phyloP scores from a whole-genome alignment of 2,797 vertebrate genomes.

The Leptoclinus maculatus region DNA sequence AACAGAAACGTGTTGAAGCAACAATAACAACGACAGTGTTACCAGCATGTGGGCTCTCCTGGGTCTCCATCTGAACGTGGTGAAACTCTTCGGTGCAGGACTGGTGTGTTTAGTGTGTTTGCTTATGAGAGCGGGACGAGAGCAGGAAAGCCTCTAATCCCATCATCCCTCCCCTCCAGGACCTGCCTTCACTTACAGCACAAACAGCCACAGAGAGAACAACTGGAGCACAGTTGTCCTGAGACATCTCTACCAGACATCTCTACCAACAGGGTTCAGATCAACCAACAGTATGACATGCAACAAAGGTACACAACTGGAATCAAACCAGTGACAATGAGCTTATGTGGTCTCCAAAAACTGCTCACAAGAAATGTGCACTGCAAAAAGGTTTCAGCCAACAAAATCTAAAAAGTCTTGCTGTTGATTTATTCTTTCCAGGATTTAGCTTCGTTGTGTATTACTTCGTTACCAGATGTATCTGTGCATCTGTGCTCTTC shows the following conservation, averaged over 20 bases:
- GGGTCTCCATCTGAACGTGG: not conserved
- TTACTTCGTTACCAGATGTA: not conserved
- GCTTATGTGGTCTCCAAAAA: not conserved
- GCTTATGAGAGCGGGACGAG: slow-evolving; percentile 44
- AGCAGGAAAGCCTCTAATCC: slow-evolving; percentile 70
- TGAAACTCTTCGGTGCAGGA: slow-evolving; percentile 5
- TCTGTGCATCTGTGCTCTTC: not conserved
- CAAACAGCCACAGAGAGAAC: slow-evolving; percentile 64
- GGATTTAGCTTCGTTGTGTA: not conserved
- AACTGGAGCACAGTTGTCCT: slow-evolving; percentile 74
- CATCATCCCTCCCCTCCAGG: slow-evolving; percentile 59
- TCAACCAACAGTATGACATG: not conserved
- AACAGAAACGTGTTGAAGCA: not conserved
- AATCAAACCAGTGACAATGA: not conserved
- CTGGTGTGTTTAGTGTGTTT: slow-evolving; percentile 34
- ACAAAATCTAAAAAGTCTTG: not conserved
- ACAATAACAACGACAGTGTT: not conserved
- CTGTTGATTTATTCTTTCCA: not conserved
- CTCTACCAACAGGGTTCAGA: not conserved
- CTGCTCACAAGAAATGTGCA: not conserved
- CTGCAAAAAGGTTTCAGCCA: not conserved
- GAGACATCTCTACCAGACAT: slow-evolving; percentile 57
- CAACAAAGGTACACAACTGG: not conserved
- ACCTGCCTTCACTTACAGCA: slow-evolving; percentile 63
- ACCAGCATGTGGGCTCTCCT: not conserved